Conservation (phyloP, 2,113 vertebrate species). For the Helogale parvula region DNA sequence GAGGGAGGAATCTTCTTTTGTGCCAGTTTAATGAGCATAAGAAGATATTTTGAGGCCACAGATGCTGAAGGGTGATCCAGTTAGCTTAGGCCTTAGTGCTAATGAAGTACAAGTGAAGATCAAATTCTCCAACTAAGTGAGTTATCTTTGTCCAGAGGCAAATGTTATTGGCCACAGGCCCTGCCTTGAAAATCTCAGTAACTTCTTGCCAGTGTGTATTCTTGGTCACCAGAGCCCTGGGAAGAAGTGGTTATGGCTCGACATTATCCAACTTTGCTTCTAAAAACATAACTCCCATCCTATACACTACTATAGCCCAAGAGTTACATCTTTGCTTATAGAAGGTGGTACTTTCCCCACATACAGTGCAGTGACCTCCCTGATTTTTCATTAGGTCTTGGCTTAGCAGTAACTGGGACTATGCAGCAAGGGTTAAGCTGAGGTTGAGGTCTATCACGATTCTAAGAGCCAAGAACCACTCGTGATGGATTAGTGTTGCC, state of each 20-base stretch:
- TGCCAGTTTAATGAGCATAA: constrained; percentile 36
- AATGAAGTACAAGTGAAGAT: not conserved
- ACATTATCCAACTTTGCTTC: not conserved
- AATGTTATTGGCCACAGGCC: not conserved
- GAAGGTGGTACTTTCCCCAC: not conserved
- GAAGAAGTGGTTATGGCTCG: not conserved
- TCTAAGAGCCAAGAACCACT: not conserved
- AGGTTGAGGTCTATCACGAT: not conserved
- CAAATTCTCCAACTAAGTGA: not conserved
- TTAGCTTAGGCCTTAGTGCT: not conserved
- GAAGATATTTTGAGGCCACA: constrained; percentile 53
- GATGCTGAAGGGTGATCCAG: not conserved
- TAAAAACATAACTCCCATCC: not conserved
- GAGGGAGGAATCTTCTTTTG: not conserved
- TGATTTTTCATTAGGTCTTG: not conserved
- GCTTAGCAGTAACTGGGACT: not conserved
- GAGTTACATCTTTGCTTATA: not conserved
- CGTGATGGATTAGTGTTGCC: not conserved
- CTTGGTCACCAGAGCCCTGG: not conserved
- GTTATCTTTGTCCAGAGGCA: not conserved
- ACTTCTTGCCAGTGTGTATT: not conserved
- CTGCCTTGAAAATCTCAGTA: not conserved
- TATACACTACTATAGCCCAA: not conserved
- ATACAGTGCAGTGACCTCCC: not conserved
- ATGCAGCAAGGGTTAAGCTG: not conserved